Evolutionary conservation across 2,888 invertebrate genomes (phyloP), one percentile per base, ranked within the genome.

Genomic region (Rhingia campestris): DNA sequence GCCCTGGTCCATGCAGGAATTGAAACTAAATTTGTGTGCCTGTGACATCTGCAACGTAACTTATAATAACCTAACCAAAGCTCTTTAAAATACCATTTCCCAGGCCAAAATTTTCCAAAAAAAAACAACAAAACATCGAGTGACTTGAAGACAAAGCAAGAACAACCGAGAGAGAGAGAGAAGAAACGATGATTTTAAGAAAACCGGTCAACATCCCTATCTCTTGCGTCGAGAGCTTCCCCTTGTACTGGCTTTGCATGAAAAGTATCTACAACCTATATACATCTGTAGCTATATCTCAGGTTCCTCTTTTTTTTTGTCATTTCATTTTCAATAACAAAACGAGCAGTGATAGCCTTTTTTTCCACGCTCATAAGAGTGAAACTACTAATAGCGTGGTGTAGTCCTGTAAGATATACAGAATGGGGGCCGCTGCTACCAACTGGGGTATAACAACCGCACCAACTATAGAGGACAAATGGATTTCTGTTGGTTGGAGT

Each of bases 401-500:
- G 63, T 4, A 14, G 56, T 49, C 43, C 67, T 74, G 45, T 6
- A 56, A 56, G 12, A 47, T 33, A 37, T 0, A 49, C 30, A 58
- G 9, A 39, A 37, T 9, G 37, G 43, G 12, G 35, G 49, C 58
- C 58, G 53, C 41, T 77, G 67, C 67, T 45, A 12, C 45, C 5
- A 10, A 72, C 58, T 73, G 39, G 66, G 61, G 37, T 30, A 47
- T 58, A 39, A 49, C 43, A 30, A 32, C 54, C 64, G 22, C 22
- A 22, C 22, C 58, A 51, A 58, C 59, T 74, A 56, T 53, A 54
- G 64, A 74, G 82, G 69, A 84, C 80, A 84, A 84, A 84, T 70
- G 69, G 56, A 75, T 84, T 80, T 80, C 84, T 80, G 41, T 64
- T 72, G 74, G 74, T 75, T 80, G 74, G 74, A 80, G 74, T 75